Percentiles rank a stretch among this genome's conserved stretches.
phyloP scores from a whole-genome alignment of 2,797 vertebrate species.

The Liparis tanakae region DNA sequence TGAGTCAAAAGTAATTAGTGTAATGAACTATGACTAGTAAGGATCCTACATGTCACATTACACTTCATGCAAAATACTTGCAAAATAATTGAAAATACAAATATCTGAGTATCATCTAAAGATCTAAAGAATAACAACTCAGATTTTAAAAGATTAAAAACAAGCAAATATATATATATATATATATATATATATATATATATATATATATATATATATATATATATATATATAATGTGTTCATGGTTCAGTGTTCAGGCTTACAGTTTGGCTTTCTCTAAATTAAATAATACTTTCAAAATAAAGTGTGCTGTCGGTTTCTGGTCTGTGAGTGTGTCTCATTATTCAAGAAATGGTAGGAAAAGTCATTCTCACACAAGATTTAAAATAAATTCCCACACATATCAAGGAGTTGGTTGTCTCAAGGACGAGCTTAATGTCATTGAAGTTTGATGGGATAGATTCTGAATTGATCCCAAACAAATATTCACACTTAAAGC shows the following conservation, averaged over 20 bases:
- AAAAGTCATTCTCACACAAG: conserved; percentile 22
- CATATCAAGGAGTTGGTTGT: not conserved
- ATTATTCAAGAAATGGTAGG: not conserved
- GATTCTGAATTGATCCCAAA: not conserved
- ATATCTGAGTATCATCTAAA: not conserved
- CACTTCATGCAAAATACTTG: not conserved
- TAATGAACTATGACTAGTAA: not conserved
- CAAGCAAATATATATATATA: not conserved
- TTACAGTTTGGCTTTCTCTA: not conserved
- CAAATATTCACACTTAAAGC: not conserved
- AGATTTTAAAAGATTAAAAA: not conserved
- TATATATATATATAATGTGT: not conserved
- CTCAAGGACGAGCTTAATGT: not conserved
- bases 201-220: too few species aligned
- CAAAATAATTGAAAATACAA: not conserved
- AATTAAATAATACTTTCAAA: conserved; percentile 9
- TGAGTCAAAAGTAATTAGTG: conserved; percentile 1
- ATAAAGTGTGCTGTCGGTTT: not conserved
- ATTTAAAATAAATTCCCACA: conserved; percentile 14
- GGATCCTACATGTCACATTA: not conserved
- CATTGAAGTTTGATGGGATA: not conserved
- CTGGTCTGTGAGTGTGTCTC: not conserved
- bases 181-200: too few species aligned
- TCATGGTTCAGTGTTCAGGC: not conserved
- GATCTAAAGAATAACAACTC: not conserved